Base-by-base conservation (phyloP, 2,888 invertebrate genomes). In the Caenorhabditis sp. region DNA sequence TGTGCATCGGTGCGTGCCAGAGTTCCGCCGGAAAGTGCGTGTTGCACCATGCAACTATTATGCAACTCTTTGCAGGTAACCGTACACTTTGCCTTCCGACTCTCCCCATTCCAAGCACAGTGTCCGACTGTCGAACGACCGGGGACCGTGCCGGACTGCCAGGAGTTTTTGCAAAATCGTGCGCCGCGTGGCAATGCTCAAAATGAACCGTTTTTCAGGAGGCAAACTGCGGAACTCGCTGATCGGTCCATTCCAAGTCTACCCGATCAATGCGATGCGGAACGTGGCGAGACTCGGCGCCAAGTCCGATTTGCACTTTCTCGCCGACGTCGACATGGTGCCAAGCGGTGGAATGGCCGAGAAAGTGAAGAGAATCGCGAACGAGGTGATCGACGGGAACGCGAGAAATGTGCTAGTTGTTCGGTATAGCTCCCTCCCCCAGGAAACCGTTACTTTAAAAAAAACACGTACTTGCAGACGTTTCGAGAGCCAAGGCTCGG, bases 261-360 rank as follows among this genome's bases (percentile, higher is more conserved):
- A 83, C 43, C 83, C 83, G 7, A 79, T 74, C 4, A 82, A 80
- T 50, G 50, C 77, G 2, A 72, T 82, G 79, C 58, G 83, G 50
- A 83, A 83, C 53, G 52, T 76, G 2, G 83, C 83, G 3, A 39
- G 83, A 43, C 43, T 39, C 32, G 83, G 83, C 20, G 71, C 79
- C 6, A 32, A 58, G n/a, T 77, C 79, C 13, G 58, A 79, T 61
- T 39, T 81, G 22, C 81, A 79, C 20, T 59, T 80, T n/a, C 22
- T 78, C 9, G 65, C 76, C 17, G 80, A 80, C 52, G 58, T 59
- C 9, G 80, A 80, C 20, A 80, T 80, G 80, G 61, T 78, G 13
- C 45, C 71, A 13, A 76, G 76, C 59, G 70, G 56, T 9, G 52
- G 62, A 11, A 26, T 62, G 7, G 52, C 52, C 1, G 9, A 22